Evolutionary conservation across 2,888 invertebrate species (phyloP).

Genomic region (Mystacides longicornis): DNA sequence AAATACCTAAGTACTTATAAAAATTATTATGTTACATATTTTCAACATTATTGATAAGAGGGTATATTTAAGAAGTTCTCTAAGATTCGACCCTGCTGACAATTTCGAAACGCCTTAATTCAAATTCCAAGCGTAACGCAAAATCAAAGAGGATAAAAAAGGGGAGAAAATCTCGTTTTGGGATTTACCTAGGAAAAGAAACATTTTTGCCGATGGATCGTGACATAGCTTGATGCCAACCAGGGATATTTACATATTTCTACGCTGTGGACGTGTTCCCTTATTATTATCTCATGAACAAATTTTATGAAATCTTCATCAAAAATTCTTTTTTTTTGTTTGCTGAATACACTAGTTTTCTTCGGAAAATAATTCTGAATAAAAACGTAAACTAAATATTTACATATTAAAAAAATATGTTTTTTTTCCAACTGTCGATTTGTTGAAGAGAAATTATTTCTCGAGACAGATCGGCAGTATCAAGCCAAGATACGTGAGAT

Average conservation of each 20-base stretch:
- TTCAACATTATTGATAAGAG: not conserved
- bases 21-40: not conserved
- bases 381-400: too few relatives aligned
- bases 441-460: too few relatives aligned
- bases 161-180: constrained; percentile 10
- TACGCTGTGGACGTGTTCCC: too few relatives aligned
- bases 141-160: constrained; percentile 21
- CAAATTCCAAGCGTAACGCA: constrained; percentile 19
- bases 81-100: not conserved
- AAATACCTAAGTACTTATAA: not conserved
- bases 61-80: not conserved
- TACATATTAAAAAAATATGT: too few relatives aligned
- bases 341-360: too few relatives aligned
- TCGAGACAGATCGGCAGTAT: too few relatives aligned
- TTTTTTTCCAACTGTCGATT: too few relatives aligned
- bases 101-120: constrained; percentile 8
- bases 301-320: too few relatives aligned
- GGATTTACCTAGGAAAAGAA: constrained; percentile 4
- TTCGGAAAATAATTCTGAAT: too few relatives aligned
- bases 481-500: too few relatives aligned
- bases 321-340: too few relatives aligned
- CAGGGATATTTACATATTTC: not conserved
- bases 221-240: constrained; percentile 3
- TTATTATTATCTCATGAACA: too few relatives aligned
- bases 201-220: constrained; percentile 3